phyloP scores from a whole-genome alignment of 2,113 vertebrate species.

The Vulpes lagopus region DNA sequence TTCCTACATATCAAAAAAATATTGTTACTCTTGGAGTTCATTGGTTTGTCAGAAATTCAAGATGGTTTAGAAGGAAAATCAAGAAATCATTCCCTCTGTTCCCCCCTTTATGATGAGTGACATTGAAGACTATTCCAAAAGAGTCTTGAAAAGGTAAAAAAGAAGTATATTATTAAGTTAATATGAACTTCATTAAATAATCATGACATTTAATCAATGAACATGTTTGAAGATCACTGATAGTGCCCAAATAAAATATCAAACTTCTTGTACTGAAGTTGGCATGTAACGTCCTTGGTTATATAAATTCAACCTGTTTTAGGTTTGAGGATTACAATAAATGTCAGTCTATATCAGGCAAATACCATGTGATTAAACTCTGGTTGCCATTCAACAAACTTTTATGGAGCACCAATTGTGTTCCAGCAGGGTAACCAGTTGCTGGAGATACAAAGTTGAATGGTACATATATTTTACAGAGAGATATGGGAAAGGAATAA shows the following conservation, averaged over 20 bases:
- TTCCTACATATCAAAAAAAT: constrained; percentile 24
- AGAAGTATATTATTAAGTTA: background rate
- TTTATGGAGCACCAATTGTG: background rate
- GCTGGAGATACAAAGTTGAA: background rate
- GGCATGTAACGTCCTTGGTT: background rate
- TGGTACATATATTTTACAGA: background rate
- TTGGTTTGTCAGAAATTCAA: constrained; percentile 45
- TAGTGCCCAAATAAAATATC: background rate
- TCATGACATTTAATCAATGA: background rate
- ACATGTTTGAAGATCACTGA: background rate
- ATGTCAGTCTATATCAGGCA: background rate
- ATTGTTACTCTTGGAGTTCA: background rate
- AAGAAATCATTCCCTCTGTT: rapidly evolving
- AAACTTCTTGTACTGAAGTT: background rate
- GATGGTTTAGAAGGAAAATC: constrained; percentile 56
- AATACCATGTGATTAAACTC: background rate
- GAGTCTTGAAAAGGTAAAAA: background rate
- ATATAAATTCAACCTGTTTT: background rate
- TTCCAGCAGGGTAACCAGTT: background rate
- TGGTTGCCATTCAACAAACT: background rate
- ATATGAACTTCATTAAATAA: background rate
- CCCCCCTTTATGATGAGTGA: background rate
- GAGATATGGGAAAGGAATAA: background rate
- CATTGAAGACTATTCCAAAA: background rate
- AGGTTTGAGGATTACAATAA: background rate